These are phyloP conservation scores for Zeugodacus cucurbitae DNA, from an alignment of 1,140 invertebrate genomes.

Conservation along the genomic window DNA sequence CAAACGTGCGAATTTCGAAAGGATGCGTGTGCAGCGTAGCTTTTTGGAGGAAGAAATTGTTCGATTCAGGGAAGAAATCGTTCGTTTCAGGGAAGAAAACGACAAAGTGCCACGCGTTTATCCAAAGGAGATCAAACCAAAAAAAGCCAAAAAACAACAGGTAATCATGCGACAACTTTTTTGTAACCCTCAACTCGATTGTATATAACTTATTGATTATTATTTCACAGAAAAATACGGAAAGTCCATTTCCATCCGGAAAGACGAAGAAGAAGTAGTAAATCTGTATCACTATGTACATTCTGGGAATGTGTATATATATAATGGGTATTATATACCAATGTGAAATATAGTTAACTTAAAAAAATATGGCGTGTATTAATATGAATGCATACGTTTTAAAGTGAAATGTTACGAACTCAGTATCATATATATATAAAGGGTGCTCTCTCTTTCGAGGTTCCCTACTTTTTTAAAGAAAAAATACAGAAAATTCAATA, in stretches of 20 bases:
- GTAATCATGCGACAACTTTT: no score
- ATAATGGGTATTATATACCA: background rate
- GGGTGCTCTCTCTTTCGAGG: no score
- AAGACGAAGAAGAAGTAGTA: background rate
- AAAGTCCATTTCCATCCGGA: background rate
- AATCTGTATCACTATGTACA: background rate
- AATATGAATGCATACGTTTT: no score
- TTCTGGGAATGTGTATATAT: background rate
- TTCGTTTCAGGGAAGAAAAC: background rate
- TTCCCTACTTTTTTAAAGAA: no score
- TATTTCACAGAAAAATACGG: no score
- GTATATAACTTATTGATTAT: no score
- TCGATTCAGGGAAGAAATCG: conserved; percentile 22
- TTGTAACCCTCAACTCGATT: no score
- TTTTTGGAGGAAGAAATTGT: background rate
- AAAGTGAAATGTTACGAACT: no score
- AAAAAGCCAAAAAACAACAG: no score
- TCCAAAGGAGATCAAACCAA: no score
- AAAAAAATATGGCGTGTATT: background rate
- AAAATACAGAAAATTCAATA: no score
- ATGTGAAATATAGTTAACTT: background rate
- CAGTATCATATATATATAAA: no score
- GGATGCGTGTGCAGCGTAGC: background rate
- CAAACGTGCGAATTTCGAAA: conserved; percentile 12
- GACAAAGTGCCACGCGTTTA: background rate